A percentile compares a stretch with the other conserved stretches of the same genome.
Evolutionary conservation across 2,888 invertebrate genomes (phyloP).

Genomic region (Brassicogethes aeneus): DNA sequence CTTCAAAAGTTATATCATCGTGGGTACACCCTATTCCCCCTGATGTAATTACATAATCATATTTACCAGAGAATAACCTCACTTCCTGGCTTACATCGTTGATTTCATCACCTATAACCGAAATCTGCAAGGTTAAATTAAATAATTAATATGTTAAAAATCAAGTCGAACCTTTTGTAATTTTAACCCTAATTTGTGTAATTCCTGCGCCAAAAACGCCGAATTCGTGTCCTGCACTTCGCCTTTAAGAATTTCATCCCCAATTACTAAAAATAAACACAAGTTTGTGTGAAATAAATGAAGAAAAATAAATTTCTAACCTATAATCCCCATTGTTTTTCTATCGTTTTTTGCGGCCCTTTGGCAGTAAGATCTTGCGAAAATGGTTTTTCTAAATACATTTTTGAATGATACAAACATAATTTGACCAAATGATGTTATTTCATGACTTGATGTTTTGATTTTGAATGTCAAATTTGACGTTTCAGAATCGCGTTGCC

Average conservation of each 20-base stretch:
- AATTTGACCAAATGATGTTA: no score
- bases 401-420: no score
- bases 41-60: conserved; percentile 60
- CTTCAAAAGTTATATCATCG: conserved; percentile 68
- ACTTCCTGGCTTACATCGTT: conserved; percentile 57
- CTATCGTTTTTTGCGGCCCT: not conserved
- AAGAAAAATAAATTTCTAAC: conserved; percentile 14
- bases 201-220: conserved; percentile 48
- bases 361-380: not conserved
- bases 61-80: conserved; percentile 47
- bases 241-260: conserved; percentile 70
- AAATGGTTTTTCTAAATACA: no score
- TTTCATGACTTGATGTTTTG: no score
- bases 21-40: conserved; percentile 75
- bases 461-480: no score
- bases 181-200: conserved; percentile 55
- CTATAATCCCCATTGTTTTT: conserved; percentile 24
- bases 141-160: conserved; percentile 1
- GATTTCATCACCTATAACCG: conserved; percentile 57
- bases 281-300: conserved; percentile 5
- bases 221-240: conserved; percentile 63
- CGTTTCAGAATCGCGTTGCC: no score
- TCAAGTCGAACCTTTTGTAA: conserved; percentile 44
- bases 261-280: conserved; percentile 48
- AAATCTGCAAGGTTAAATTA: conserved; percentile 40